Percentiles rank a stretch among this genome's conserved stretches.
Conservation (phyloP, 2,888 invertebrate genomes). For the Ormyrus nitidulus region DNA sequence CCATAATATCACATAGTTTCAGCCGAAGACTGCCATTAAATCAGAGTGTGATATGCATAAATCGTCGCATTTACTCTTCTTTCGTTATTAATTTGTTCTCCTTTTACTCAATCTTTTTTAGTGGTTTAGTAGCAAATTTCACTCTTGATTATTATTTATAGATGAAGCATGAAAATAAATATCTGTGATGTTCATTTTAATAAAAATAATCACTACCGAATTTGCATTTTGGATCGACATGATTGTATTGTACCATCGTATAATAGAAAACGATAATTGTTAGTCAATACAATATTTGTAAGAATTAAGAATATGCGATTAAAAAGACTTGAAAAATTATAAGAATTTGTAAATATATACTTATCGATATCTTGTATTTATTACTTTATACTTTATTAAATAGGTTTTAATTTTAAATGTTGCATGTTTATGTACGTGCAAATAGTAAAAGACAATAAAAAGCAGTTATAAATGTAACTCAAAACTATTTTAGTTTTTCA, state of each 20-base stretch:
- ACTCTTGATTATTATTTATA: slow-evolving; percentile 1
- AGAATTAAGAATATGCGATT: slow-evolving; percentile 15
- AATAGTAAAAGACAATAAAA: slow-evolving; percentile 48
- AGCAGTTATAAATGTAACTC: slow-evolving; percentile 32
- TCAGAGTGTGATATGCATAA: slow-evolving; percentile 37
- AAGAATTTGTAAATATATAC: slow-evolving; percentile 50
- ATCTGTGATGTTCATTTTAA: slow-evolving; percentile 30
- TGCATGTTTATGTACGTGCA: slow-evolving; percentile 34
- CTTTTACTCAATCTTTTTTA: not conserved
- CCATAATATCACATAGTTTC: slow-evolving; percentile 30
- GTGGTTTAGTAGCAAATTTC: not conserved
- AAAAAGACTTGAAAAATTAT: slow-evolving; percentile 40
- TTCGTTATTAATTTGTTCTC: slow-evolving; percentile 9
- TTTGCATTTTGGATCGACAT: not conserved
- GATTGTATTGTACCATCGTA: not conserved
- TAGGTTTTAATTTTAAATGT: slow-evolving; percentile 26
- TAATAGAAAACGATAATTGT: slow-evolving; percentile 38
- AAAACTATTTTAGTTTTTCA: not conserved
- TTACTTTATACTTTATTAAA: slow-evolving; percentile 44
- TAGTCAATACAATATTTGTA: slow-evolving; percentile 37
- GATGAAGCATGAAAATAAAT: not conserved
- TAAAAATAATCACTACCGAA: slow-evolving; percentile 24
- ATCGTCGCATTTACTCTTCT: not conserved
- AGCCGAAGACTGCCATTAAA: slow-evolving; percentile 44
- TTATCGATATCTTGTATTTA: slow-evolving; percentile 44